Percentiles rank a stretch among this genome's conserved stretches.
Evolutionary conservation across 2,888 invertebrate genomes (phyloP).

Genomic region (Abscondita cerata): DNA sequence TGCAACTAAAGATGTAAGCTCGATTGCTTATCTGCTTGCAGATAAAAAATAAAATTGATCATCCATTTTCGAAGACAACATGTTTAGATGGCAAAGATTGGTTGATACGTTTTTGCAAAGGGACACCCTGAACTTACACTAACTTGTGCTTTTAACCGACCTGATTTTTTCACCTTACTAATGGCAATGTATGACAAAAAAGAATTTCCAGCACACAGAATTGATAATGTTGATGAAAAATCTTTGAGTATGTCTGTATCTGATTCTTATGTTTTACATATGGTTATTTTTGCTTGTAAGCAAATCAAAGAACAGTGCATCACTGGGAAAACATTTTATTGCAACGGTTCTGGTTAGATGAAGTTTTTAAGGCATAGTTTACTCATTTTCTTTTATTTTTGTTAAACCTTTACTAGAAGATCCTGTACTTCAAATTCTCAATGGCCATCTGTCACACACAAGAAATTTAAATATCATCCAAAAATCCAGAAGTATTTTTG

Average conservation of each 20-base stretch:
- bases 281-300: conserved; percentile 21
- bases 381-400: too few species aligned
- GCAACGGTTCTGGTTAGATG: conserved; percentile 22
- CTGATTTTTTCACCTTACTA: too few species aligned
- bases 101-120: conserved; percentile 20
- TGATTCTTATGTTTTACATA: not conserved
- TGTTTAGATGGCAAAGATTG: conserved; percentile 37
- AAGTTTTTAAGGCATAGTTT: not conserved
- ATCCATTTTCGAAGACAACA: conserved; percentile 32
- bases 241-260: too few species aligned
- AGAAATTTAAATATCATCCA: not conserved
- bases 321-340: conserved; percentile 28
- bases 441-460: not conserved
- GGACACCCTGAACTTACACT: not conserved
- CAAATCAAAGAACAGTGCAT: conserved; percentile 17
- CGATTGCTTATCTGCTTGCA: conserved; percentile 33
- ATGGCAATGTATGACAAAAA: too few species aligned
- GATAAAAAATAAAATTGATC: conserved; percentile 30
- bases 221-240: too few species aligned
- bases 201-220: too few species aligned
- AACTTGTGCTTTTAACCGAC: too few species aligned
- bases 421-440: not conserved
- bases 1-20: conserved; percentile 25
- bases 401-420: not conserved
- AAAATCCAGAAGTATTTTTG: conserved; percentile 31